Percentiles rank a stretch among this genome's conserved stretches.
phyloP scores from a whole-genome alignment of 2,113 vertebrate genomes.

The Trichomycterus rosablanca region DNA sequence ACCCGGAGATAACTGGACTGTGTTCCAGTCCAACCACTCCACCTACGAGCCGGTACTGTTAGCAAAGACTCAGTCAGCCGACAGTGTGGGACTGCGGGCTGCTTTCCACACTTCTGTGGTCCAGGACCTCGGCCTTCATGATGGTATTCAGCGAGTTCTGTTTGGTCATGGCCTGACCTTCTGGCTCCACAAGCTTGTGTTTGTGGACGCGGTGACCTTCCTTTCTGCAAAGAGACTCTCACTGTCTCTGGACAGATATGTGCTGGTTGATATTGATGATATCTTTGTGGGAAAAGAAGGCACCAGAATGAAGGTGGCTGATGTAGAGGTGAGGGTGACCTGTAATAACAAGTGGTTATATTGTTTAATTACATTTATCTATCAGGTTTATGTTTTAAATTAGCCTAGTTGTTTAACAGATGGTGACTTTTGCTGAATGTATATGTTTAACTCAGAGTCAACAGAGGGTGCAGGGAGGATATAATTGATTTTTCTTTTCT shows the following conservation, averaged over 20 bases:
- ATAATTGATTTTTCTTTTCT: no score
- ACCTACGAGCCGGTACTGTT: slow-evolving; percentile 90
- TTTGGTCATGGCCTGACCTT: slow-evolving; percentile 95
- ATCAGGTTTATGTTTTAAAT: neutral
- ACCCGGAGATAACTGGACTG: slow-evolving; percentile 93
- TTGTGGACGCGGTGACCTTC: slow-evolving; percentile 91
- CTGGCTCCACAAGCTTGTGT: slow-evolving; percentile 95
- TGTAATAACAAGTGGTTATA: neutral
- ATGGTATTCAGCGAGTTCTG: slow-evolving; percentile 91
- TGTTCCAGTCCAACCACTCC: slow-evolving; percentile 97
- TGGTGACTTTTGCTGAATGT: no score
- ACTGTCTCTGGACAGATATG: slow-evolving; percentile 85
- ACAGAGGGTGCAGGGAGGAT: no score
- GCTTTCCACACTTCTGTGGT: slow-evolving; percentile 89
- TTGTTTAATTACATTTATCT: no score
- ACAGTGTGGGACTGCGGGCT: slow-evolving; percentile 79
- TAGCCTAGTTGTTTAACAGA: slow-evolving; percentile 1
- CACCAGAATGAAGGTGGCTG: slow-evolving; percentile 93
- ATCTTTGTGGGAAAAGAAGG: slow-evolving; percentile 98
- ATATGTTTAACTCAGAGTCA: no score
- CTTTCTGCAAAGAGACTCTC: slow-evolving; percentile 90
- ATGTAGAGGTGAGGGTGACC: slow-evolving; percentile 81
- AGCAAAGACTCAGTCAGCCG: slow-evolving; percentile 88
- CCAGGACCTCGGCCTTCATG: slow-evolving; percentile 93
- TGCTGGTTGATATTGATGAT: slow-evolving; percentile 93